Evolutionary conservation across 1,140 invertebrate species (phyloP), one percentile per base, ranked within the genome.

Genomic region (Tetramorium parvispinum): DNA sequence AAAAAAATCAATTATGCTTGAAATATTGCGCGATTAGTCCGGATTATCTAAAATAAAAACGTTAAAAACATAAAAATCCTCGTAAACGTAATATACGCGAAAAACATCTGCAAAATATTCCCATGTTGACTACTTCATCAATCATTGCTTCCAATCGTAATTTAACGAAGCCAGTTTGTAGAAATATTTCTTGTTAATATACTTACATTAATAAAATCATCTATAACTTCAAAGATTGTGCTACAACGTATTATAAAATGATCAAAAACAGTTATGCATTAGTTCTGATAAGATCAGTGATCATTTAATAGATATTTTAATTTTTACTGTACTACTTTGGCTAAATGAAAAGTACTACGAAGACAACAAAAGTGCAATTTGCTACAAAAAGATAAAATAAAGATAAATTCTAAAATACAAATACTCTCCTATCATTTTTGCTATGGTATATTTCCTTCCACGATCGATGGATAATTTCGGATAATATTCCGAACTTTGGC

Each of bases 401-500:
- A 59, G n/a, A 59, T 57, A 85, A 63, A 76, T 63, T 78, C 10
- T 68, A 79, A 83, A 83, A 49, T 68, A 61, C 53, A 76, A 76
- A 63, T 78, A 61, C 8, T 53, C 59, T 85, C 11, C 46, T 68
- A 55, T 55, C 37, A 21, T 49, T 40, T 24, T 4, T 24, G 40
- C 3, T 55, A 21, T 43, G 11, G 13, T 32, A 5, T 65, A 81
- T 46, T 32, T 81, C 49, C 53, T 73, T 78, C n/a, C 49, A 32
- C 32, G 68, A 83, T 53, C 21, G 43, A 75, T 65, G n/a, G 16
- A 68, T 32, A n/a, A 27, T 46, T 21, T 73, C 24, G 21, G 65
- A 71, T 71, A 87, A 87, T 86, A 92, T 65, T 88, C 85, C 49
- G 66, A 92, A 79, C 63, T 92, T 27, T 89, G 76, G 11, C 83